Base-by-base conservation (phyloP, 2,797 vertebrate genomes). In the Pipistrellus pygmaeus region DNA sequence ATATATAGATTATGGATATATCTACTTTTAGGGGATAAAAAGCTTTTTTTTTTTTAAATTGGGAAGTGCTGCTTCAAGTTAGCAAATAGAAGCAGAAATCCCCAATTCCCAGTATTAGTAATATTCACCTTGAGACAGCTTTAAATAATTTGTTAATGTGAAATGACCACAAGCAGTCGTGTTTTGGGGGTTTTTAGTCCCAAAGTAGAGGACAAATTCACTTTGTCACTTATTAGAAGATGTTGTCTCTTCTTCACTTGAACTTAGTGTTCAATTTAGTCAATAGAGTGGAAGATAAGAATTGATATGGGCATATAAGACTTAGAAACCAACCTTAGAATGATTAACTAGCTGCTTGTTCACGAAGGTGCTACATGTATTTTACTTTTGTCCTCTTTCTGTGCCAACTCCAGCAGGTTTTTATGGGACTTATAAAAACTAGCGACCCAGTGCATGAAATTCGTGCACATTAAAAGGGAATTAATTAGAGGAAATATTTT, bases 51-150 rank as follows among this genome's bases (percentile, higher is more conserved):
- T 5, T 78, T 88, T 27, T 2, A 13, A 85, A 81, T 35, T 77
- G 46, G 62, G 30, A 95, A 85, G 38, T 93, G 9, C 38, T 62
- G 41, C 81, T 86, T 89, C 57, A 68, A 85, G 35, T 93, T 48
- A 77, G 64, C 23, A 96, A 77, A 73, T 53, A 75, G 81, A 71
- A 85, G 60, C 38, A 84, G 46, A 95, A 83, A 89, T 73, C 32
- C 25, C 32, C 21, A 21, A 73, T 64, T 95, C 35, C 25, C 44
- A 85, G 32, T 25, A 38, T 95, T 86, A 87, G 64, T 57, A n/a
- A 91, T 83, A 44, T 44, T 88, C 14, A 85, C 69, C 14, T 90
- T 60, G 27, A 23, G 44, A 81, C 30, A 78, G 64, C 41, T 77
- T 91, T 18, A 57, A 55, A 75, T 30, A 90, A 12, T 48, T 88